Conservation (phyloP, 2,113 vertebrate genomes). For the Rallus limicola region DNA sequence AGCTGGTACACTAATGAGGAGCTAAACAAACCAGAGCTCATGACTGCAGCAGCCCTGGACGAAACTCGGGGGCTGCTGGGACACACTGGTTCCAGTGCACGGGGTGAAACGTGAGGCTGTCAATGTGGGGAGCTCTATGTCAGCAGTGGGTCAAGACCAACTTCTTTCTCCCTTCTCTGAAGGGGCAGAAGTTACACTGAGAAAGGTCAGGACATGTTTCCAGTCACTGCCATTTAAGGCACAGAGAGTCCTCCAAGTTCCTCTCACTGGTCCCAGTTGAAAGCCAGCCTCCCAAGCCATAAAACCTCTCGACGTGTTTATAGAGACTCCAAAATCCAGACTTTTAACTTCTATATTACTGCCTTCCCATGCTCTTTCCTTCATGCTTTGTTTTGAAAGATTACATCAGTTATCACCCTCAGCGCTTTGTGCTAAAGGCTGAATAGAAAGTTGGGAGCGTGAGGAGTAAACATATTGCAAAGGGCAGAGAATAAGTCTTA, state of each 20-base stretch:
- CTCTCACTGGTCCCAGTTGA: not conserved
- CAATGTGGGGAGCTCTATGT: not conserved
- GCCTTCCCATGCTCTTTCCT: not conserved
- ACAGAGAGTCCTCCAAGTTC: not conserved
- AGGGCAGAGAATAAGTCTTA: not conserved
- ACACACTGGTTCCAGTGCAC: accelerated
- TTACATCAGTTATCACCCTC: not conserved
- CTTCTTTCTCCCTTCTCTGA: not conserved
- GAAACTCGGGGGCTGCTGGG: not conserved
- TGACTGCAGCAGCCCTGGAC: not conserved
- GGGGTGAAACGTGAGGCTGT: not conserved
- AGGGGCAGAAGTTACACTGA: not conserved
- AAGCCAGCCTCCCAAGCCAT: not conserved
- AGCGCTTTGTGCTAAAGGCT: not conserved
- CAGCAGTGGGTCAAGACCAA: not conserved
- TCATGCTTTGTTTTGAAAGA: not conserved
- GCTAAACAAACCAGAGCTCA: not conserved
- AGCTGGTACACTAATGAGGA: not conserved
- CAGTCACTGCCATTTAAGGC: not conserved
- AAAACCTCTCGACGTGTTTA: not conserved
- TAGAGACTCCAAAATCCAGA: not conserved
- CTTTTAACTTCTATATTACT: not conserved
- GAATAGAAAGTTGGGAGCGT: not conserved
- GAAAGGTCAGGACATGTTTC: not conserved
- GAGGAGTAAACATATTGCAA: not conserved